These are phyloP conservation scores for Lycaon pictus DNA, from an alignment of 2,113 vertebrate genomes.

Conservation along the genomic window DNA sequence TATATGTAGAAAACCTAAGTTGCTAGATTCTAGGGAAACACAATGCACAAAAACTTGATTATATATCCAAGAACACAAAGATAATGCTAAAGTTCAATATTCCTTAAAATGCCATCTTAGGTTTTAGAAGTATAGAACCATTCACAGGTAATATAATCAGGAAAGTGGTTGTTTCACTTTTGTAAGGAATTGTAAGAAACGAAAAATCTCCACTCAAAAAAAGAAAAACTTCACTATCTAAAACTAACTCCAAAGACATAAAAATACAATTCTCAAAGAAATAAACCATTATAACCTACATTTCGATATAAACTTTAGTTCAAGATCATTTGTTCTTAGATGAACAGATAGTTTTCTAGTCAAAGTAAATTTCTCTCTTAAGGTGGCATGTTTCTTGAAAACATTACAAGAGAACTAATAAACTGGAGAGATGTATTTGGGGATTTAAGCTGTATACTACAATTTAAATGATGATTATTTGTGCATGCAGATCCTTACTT, in stretches of 20 bases:
- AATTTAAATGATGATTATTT: not conserved
- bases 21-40: not conserved
- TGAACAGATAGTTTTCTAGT: not conserved
- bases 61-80: not conserved
- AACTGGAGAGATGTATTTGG: not conserved
- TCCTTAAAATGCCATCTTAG: slow-evolving; percentile 27
- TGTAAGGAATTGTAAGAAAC: not conserved
- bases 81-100: slow-evolving; percentile 32
- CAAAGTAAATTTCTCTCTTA: slow-evolving; percentile 43
- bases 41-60: not conserved
- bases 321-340: slow-evolving; percentile 40
- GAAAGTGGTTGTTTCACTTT: not conserved
- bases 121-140: slow-evolving; percentile 8
- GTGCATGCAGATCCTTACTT: not conserved
- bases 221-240: not conserved
- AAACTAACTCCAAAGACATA: not conserved
- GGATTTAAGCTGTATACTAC: slow-evolving; percentile 3
- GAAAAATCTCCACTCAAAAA: not conserved
- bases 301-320: slow-evolving; percentile 37
- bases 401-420: not conserved
- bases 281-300: slow-evolving; percentile 1
- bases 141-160: slow-evolving; percentile 1
- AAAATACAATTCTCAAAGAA: slow-evolving; percentile 40
- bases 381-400: slow-evolving; percentile 32
- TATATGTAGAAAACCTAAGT: not conserved